These are phyloP conservation scores for Hesperia comma DNA, from an alignment of 2,888 invertebrate genomes.

Conservation along the genomic window DNA sequence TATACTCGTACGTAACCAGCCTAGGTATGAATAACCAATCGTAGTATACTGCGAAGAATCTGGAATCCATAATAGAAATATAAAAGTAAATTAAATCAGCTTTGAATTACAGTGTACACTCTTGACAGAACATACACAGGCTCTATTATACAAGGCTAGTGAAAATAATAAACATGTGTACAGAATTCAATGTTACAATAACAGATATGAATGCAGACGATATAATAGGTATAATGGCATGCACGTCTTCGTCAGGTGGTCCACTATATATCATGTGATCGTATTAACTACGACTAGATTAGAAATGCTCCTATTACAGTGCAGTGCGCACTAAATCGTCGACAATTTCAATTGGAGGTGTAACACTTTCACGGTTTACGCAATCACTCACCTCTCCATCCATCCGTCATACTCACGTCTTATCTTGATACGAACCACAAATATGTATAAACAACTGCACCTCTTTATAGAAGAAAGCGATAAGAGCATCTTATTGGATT, in stretches of 20 bases:
- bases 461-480: conserved; percentile 16
- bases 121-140: not conserved
- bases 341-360: conserved; percentile 36
- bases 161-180: conserved; percentile 8
- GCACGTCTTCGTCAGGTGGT: conserved; percentile 28
- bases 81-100: no score
- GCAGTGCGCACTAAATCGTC: conserved; percentile 26
- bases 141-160: no score
- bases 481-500: conserved; percentile 11
- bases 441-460: conserved; percentile 30
- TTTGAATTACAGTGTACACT: not conserved
- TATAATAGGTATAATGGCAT: conserved; percentile 14
- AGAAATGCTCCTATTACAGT: conserved; percentile 27
- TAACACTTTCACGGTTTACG: conserved; percentile 37
- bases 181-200: conserved; percentile 7
- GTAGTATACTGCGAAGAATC: no score
- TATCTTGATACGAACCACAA: conserved; percentile 36
- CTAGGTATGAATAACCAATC: no score
- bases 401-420: conserved; percentile 32
- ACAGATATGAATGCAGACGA: conserved; percentile 15
- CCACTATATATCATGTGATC: conserved; percentile 35
- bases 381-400: conserved; percentile 35
- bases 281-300: conserved; percentile 31
- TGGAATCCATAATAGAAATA: no score
- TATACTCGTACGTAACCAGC: no score